Percentiles rank a stretch among this genome's conserved stretches.
Evolutionary conservation across 2,888 invertebrate genomes (phyloP).

Genomic region (Drosophila glabriapex): DNA sequence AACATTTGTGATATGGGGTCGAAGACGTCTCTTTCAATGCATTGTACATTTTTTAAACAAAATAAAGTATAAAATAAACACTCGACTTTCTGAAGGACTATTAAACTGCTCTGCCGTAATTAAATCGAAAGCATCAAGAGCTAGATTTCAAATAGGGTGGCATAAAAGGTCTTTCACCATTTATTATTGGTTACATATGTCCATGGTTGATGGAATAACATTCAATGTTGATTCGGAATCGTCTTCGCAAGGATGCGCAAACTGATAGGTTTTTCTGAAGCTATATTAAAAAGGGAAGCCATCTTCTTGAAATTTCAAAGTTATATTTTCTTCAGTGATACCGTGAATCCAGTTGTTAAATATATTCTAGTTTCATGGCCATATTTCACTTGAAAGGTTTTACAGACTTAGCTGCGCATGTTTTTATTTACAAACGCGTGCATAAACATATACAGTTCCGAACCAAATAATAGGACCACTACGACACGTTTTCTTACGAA

Average conservation of each 20-base stretch:
- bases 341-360: background rate
- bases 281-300: background rate
- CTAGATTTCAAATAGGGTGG: background rate
- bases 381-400: background rate
- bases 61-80: background rate
- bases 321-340: background rate
- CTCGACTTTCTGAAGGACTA: background rate
- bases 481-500: background rate
- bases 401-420: background rate
- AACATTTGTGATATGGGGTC: background rate
- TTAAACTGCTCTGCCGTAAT: background rate
- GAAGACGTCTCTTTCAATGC: too few species aligned
- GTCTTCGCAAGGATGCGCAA: background rate
- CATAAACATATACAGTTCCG: background rate
- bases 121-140: background rate
- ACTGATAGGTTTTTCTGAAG: background rate
- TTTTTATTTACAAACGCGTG: background rate
- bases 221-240: background rate
- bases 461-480: background rate
- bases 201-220: background rate
- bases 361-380: background rate
- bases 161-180: background rate
- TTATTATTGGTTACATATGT: background rate
- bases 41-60: too few species aligned
- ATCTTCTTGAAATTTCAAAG: too few species aligned